Conservation (phyloP, 2,797 vertebrate species). For the Dipus sagitta region DNA sequence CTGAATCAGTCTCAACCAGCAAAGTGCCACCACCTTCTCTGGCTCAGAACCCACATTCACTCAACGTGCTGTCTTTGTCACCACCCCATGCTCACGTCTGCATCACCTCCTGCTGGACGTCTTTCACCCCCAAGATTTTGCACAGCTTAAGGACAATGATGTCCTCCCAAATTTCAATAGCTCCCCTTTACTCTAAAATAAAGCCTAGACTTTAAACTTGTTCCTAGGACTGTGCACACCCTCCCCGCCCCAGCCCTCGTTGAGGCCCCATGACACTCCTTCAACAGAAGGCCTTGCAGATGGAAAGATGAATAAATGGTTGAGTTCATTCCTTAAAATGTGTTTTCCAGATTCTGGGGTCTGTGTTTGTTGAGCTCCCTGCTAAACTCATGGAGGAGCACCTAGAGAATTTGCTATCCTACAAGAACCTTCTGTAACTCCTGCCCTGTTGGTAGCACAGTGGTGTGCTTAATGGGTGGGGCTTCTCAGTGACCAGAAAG, state of each 20-base stretch:
- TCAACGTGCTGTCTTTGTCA: background rate
- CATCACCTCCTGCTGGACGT: background rate
- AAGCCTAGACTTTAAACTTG: constrained; percentile 30
- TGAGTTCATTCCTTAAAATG: constrained; percentile 54
- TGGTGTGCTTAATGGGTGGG: background rate
- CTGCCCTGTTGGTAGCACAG: background rate
- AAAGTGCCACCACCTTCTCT: constrained; percentile 22
- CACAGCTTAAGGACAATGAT: constrained; percentile 29
- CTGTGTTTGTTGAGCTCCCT: background rate
- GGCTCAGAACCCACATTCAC: background rate
- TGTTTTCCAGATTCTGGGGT: constrained; percentile 23
- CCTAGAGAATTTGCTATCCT: background rate
- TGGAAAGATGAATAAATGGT: constrained; percentile 74
- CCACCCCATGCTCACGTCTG: background rate
- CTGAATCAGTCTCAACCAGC: background rate
- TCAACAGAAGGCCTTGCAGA: constrained; percentile 29
- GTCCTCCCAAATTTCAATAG: constrained; percentile 35
- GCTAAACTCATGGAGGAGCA: background rate
- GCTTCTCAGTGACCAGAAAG: background rate
- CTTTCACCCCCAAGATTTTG: constrained; percentile 12
- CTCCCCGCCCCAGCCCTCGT: background rate
- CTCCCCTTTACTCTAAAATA: constrained; percentile 38
- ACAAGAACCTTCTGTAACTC: background rate
- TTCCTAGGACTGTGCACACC: background rate
- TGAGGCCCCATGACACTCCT: constrained; percentile 60